Evolutionary conservation across 1,140 invertebrate species (phyloP), one percentile per base, ranked within the genome.

Genomic region (Calosoma granatense): DNA sequence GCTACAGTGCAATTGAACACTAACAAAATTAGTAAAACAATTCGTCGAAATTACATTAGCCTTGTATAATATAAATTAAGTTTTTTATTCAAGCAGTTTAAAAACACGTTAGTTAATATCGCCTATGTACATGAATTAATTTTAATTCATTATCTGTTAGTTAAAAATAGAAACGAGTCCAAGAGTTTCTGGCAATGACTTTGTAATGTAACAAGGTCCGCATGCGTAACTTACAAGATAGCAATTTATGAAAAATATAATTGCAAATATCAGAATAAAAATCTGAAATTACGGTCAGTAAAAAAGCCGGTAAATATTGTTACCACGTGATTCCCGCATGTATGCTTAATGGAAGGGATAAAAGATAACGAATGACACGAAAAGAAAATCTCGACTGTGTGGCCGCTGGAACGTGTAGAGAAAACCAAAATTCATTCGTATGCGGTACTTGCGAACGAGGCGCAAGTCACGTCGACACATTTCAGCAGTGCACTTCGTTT

Each of bases 281-380:
- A n/a, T n/a, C n/a, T n/a, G n/a, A n/a, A n/a, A n/a, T n/a, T n/a
- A n/a, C n/a, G n/a, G n/a, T n/a, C n/a, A n/a, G n/a, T n/a, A 47
- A 17, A 47, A 47, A 47, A 9, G 41, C 41, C 41, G 41, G 41
- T 47, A 47, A 47, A 47, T 47, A 47, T 47, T 47, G 41, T 47
- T 47, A 47, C 17, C 41, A 47, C 41, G 41, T 47, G 41, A 47
- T 47, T 17, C 9, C 15, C 15, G 41, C 41, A 47, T 47, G 41
- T 17, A 11, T 11, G 15, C 17, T 4, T 3, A 47, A 17, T 9
- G 41, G 41, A 17, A 17, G 41, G 41, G 41, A 47, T 3, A 47
- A 9, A 47, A 47, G 41, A 47, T 47, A 47, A 47, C 41, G 41
- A 47, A 47, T 47, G 41, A 47, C 15, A 47, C 15, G 17, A 47